Conservation (phyloP, 2,113 vertebrate species). For the Burhinus bistriatus region DNA sequence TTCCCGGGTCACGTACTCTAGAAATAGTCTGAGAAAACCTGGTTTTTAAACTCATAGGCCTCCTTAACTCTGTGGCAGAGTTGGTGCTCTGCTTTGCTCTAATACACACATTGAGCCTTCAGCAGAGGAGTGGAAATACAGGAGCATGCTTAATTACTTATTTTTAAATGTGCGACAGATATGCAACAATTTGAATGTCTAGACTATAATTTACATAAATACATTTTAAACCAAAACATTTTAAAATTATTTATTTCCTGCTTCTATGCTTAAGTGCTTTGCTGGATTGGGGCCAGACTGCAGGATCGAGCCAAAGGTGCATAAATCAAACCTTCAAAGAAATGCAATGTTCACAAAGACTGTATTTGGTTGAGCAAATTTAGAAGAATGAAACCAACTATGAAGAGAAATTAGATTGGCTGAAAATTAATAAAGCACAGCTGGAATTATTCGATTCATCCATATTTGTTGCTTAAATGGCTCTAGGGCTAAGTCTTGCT, state of each 20-base stretch:
- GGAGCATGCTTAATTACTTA: background rate
- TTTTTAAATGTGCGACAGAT: background rate
- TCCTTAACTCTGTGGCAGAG: background rate
- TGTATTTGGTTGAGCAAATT: constrained; percentile 18
- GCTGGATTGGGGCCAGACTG: background rate
- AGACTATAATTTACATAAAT: constrained; percentile 28
- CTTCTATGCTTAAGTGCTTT: background rate
- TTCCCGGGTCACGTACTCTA: background rate
- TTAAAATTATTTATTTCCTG: constrained; percentile 24
- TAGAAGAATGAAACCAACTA: constrained; percentile 55
- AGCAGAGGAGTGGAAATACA: background rate
- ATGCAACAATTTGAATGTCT: background rate
- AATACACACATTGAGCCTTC: background rate
- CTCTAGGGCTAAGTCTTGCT: constrained; percentile 59
- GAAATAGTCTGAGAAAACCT: background rate
- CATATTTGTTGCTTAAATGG: constrained; percentile 60
- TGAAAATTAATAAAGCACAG: constrained; percentile 70
- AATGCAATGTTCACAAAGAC: background rate
- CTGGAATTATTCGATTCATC: constrained; percentile 61
- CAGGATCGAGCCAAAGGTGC: background rate
- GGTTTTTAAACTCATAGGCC: background rate
- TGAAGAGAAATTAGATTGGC: constrained; percentile 54
- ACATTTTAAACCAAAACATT: constrained; percentile 30
- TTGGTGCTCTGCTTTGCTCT: background rate
- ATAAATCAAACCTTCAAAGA: constrained; percentile 48